Base-by-base conservation (phyloP, 1,140 invertebrate genomes). In the Psilanteris sp. region DNA sequence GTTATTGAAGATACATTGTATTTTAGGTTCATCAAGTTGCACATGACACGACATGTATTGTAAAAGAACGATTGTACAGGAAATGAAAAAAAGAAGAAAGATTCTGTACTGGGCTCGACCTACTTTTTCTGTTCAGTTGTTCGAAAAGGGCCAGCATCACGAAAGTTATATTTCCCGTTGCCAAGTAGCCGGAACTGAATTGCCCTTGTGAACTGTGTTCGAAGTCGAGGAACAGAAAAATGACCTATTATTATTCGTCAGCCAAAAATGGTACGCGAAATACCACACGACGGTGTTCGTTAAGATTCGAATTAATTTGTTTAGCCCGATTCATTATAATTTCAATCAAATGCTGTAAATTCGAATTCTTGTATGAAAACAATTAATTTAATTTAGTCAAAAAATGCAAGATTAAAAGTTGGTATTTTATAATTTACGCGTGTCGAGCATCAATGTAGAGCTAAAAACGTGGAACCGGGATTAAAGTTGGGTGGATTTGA, bases 381-480 rank as follows among this genome's bases (percentile, higher is more conserved):
- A n/a, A n/a, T n/a, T n/a, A n/a, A n/a, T n/a, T n/a, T n/a, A n/a
- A n/a, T n/a, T n/a, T n/a, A n/a, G n/a, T n/a, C n/a, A n/a, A n/a
- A n/a, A n/a, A n/a, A n/a, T n/a, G n/a, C n/a, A n/a, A n/a, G n/a
- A n/a, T n/a, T n/a, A n/a, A n/a, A n/a, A n/a, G n/a, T n/a, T n/a
- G n/a, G n/a, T n/a, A n/a, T n/a, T n/a, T n/a, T n/a, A 20, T 20
- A 20, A 20, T 20, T 22, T n/a, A n/a, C n/a, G n/a, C n/a, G 24
- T 37, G 31, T 64, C 41, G 59, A 78, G 54, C 13, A 59, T 32
- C 13, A n/a, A n/a, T n/a, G n/a, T n/a, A n/a, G n/a, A 18, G 41
- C 20, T 34, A 78, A 80, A 79, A 83, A 78, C 59, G 77, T 74
- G 79, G 75, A 80, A 83, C 62, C 78, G 50, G 77, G 50, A 59